A percentile compares a stretch with the other conserved stretches of the same genome.
phyloP scores from a whole-genome alignment of 2,797 vertebrate species.

The Spea hammondii region DNA sequence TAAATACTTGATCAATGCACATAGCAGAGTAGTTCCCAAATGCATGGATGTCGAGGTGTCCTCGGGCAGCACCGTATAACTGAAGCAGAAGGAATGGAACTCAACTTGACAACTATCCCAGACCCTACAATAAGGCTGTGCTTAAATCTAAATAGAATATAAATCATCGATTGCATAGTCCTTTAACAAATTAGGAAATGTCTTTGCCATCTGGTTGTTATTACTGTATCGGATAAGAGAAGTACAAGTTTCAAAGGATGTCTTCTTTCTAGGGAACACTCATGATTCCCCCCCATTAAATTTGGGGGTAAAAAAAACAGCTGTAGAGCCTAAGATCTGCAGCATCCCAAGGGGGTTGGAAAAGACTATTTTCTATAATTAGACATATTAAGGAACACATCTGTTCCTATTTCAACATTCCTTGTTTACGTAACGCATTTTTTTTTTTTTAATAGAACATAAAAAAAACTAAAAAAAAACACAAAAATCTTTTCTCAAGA shows the following conservation, averaged over 20 bases:
- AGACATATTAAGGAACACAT: constrained; percentile 46
- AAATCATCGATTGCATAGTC: background rate
- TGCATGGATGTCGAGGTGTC: too few relatives aligned
- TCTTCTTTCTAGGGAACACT: too few relatives aligned
- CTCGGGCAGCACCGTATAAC: too few relatives aligned
- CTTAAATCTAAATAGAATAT: background rate
- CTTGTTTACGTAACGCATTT: constrained; percentile 32
- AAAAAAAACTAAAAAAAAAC: too few relatives aligned
- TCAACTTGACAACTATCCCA: background rate
- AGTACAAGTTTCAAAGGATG: constrained; percentile 42
- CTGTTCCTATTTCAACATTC: constrained; percentile 43
- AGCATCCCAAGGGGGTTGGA: constrained; percentile 38
- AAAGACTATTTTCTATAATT: constrained; percentile 50
- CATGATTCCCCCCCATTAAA: too few relatives aligned
- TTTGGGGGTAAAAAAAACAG: constrained; percentile 38
- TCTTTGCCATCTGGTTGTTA: constrained; percentile 45
- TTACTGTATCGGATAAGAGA: constrained; percentile 43
- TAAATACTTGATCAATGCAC: too few relatives aligned
- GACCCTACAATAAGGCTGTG: background rate
- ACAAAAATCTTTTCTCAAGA: too few relatives aligned
- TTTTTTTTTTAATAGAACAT: background rate
- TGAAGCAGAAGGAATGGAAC: too few relatives aligned
- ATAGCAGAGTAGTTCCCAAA: too few relatives aligned
- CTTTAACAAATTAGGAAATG: constrained; percentile 13
- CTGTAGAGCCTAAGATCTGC: constrained; percentile 38